Conservation (phyloP, 2,113 vertebrate species). For the Syngnathoides biaculeatus region DNA sequence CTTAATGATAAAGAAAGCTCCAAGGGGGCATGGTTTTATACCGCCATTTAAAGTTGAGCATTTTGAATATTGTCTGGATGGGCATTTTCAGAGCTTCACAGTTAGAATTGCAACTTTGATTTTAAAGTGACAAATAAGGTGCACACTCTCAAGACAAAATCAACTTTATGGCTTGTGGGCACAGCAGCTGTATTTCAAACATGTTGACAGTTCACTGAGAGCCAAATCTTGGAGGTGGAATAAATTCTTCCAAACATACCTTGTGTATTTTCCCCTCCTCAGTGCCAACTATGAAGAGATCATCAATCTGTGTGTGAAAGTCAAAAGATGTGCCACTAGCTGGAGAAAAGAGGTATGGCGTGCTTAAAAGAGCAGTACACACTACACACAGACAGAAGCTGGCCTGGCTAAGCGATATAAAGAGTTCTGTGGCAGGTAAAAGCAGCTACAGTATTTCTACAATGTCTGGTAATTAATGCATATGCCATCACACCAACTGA, state of each 20-base stretch:
- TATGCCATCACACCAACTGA: neutral
- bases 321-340: slow-evolving; percentile 84
- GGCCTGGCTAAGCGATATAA: neutral
- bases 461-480: neutral
- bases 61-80: slow-evolving; percentile 8
- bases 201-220: slow-evolving; percentile 34
- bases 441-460: neutral
- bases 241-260: slow-evolving; percentile 72
- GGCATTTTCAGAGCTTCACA: slow-evolving; percentile 1
- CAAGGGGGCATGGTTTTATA: neutral
- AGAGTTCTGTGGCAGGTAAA: neutral
- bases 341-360: slow-evolving; percentile 46
- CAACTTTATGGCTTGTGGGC: slow-evolving; percentile 7
- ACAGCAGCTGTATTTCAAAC: slow-evolving; percentile 30
- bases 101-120: slow-evolving; percentile 1
- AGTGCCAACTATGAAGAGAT: slow-evolving; percentile 89
- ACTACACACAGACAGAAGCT: neutral
- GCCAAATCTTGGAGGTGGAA: slow-evolving; percentile 16
- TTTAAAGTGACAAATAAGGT: slow-evolving; percentile 23
- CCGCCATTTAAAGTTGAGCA: neutral
- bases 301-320: slow-evolving; percentile 90
- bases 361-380: slow-evolving; percentile 2
- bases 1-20: no score
- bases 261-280: slow-evolving; percentile 95
- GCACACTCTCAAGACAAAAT: slow-evolving; percentile 9